These are phyloP conservation scores for Drepanosiphum platanoidis DNA, from an alignment of 2,888 invertebrate species.

Conservation along the genomic window DNA sequence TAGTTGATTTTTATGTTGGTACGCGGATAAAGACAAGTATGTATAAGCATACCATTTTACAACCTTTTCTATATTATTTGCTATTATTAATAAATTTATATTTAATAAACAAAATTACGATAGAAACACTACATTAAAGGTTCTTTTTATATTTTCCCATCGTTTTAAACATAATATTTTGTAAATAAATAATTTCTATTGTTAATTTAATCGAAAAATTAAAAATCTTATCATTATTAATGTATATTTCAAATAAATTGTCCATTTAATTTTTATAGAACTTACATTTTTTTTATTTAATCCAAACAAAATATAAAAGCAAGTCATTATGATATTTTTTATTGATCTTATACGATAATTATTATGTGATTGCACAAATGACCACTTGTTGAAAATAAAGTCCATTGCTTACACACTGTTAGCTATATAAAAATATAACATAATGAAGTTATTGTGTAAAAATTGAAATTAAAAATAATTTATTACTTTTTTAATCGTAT, in stretches of 20 bases:
- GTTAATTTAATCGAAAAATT: not conserved
- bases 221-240: not conserved
- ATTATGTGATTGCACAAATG: not conserved
- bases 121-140: not conserved
- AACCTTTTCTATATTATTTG: no score
- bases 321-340: not conserved
- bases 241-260: not conserved
- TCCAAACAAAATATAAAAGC: no score
- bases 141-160: not conserved
- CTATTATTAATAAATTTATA: no score
- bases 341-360: not conserved
- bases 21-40: not conserved
- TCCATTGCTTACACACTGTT: not conserved
- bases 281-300: not conserved
- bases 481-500: not conserved
- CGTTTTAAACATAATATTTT: not conserved
- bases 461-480: not conserved
- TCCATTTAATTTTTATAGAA: not conserved
- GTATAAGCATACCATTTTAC: no score
- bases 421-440: not conserved
- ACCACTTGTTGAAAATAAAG: not conserved
- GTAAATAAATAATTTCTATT: no score
- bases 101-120: not conserved
- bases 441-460: no score
- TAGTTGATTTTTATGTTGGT: not conserved